A percentile compares a stretch with the other conserved stretches of the same genome.
These are phyloP conservation scores for Lonchura striata DNA, from an alignment of 2,113 vertebrate species.

Conservation along the genomic window DNA sequence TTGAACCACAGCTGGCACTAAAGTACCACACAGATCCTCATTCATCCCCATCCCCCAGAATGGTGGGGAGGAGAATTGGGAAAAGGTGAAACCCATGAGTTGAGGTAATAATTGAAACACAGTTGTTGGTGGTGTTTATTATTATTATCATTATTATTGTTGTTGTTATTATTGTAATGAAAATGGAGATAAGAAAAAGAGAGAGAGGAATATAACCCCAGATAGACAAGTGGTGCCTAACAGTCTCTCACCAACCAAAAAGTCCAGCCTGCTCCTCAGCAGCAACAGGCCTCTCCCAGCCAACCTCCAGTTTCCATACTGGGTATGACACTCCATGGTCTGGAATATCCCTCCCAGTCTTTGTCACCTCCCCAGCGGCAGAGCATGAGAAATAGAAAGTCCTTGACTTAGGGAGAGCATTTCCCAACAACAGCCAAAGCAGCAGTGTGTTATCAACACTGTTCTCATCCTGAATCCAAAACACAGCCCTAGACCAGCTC, in stretches of 20 bases:
- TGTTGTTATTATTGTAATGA: background rate
- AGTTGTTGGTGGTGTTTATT: background rate
- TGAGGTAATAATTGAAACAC: background rate
- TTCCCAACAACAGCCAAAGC: background rate
- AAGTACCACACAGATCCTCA: background rate
- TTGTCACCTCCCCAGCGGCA: background rate
- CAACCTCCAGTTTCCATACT: background rate
- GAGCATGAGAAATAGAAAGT: background rate
- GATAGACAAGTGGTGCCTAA: background rate
- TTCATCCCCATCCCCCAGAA: background rate
- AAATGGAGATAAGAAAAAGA: background rate
- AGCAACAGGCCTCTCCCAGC: background rate
- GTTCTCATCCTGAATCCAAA: background rate
- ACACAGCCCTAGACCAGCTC: background rate
- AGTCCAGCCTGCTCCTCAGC: background rate
- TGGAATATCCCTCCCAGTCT: background rate
- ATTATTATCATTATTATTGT: background rate
- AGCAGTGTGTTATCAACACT: background rate
- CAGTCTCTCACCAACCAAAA: background rate
- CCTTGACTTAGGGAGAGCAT: background rate
- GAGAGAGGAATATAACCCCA: background rate
- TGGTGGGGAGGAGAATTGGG: background rate
- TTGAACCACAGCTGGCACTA: background rate
- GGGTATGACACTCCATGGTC: background rate
- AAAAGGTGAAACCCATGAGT: background rate